Base-by-base conservation (phyloP, 2,113 vertebrate species). In the Epinephelus fuscoguttatus region DNA sequence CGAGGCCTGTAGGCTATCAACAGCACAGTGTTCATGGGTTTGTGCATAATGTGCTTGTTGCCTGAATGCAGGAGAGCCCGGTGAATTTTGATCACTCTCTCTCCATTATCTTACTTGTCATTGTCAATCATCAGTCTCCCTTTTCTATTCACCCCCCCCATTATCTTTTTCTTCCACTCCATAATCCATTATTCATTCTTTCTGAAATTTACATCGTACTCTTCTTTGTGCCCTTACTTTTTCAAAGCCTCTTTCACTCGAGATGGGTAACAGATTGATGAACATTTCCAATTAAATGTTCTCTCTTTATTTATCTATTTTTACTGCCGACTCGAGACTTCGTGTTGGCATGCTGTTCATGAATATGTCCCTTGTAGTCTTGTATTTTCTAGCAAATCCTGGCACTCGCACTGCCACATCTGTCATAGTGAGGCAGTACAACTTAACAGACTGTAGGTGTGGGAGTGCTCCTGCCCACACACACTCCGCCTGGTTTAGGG, bases 391-490 rank as follows among this genome's bases (percentile, higher is more conserved):
- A 53, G 62, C 52, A 53, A 81, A 85, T 27, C 33, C 82, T 92
- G 90, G 78, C 87, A 64, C 74, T 82, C n/a, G 1, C 63, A 27
- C n/a, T 27, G 17, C 77, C 84, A 91, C 90, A 91, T 93, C 92
- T 93, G 92, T 88, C 80, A 84, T 18, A 68, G 70, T 85, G 82
- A 83, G 78, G 74, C 84, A 49, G 76, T 70, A 91, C 83, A 88
- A 84, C 79, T 75, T 85, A 91, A 85, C 92, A 93, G 87, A 88
- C 91, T 90, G 87, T 72, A 89, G 87, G 81, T 92, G 90, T 92
- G 87, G 91, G 92, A 89, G 91, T 81, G 55, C 40, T 82, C 62
- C 80, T 84, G 73, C 91, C 85, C 84, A 90, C 88, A 56, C 63
- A 50, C 83, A 50, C 74, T 30, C 59, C 13, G 64, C 69, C 45